Evolutionary conservation across 2,888 invertebrate species (phyloP), one percentile per base, ranked within the genome.

Genomic region (Calameuta filiformis): DNA sequence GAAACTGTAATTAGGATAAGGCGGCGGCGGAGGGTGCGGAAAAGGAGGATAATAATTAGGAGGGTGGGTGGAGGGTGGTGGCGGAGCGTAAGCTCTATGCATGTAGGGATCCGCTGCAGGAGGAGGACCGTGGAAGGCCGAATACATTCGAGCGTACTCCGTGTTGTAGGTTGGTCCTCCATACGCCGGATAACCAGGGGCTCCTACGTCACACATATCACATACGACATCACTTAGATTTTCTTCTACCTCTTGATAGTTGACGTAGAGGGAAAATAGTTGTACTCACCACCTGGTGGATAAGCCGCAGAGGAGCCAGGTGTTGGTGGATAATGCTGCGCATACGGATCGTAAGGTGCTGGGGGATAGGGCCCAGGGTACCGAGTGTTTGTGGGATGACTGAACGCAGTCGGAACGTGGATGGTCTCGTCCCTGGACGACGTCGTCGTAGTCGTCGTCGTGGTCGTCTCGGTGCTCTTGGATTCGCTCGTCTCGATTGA

Each of bases 1-100:
- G 82, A 92, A 92, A 23, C 93, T 92, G 89, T 94, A 94, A 73
- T 93, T 93, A 34, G 93, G 93, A 89, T 94, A 94, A 86, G 93
- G 94, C 69, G 92, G 90, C 31, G 90, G 92, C 33, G 90, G 92
- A 56, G 93, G 92, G 84, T 92, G 92, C 0, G 91, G 89, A 73
- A 91, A 92, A 0, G 91, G 90, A 4, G 92, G 89, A 77, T 92
- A 92, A 75, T 91, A 91, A 83, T 90, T 91, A 3, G 91, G 86
- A 37, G 91, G 90, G 75, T 90, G 90, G 3, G 88, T 85, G 74
- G 89, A 84, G 11, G 91, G 89, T 34, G 91, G 89, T 33, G 90
- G 90, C 12, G 77, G 77, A 34, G 90, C 90, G 80, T 91, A 91
- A 35, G 87, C 89, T 78, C 91, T 85, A 77, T 91, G 91, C 81